A percentile compares a stretch with the other conserved stretches of the same genome.
These are phyloP conservation scores for Crenuchus spilurus DNA, from an alignment of 2,797 vertebrate genomes.

Conservation along the genomic window DNA sequence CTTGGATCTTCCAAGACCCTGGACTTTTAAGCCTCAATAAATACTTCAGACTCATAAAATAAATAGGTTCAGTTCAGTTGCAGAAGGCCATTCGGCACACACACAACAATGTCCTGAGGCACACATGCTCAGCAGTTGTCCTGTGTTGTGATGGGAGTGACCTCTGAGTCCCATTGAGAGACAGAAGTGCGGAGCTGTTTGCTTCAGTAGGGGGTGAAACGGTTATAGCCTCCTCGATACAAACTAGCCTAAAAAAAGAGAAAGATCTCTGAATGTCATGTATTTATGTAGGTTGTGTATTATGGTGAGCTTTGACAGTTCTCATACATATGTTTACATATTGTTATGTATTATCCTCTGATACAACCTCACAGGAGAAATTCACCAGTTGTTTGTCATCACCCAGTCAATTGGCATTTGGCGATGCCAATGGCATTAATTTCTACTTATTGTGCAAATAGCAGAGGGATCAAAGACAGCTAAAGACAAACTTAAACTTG, in stretches of 20 bases:
- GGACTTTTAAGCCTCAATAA: background rate
- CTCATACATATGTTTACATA: too few species aligned
- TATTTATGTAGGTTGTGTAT: too few species aligned
- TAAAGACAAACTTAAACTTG: too few species aligned
- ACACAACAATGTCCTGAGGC: slow-evolving; percentile 44
- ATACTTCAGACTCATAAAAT: slow-evolving; percentile 15
- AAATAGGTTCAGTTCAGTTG: slow-evolving; percentile 10
- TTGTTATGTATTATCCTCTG: too few species aligned
- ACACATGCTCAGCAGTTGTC: slow-evolving; percentile 58
- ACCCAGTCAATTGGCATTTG: too few species aligned
- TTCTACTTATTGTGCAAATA: too few species aligned
- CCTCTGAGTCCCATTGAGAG: slow-evolving; percentile 47
- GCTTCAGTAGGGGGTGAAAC: slow-evolving; percentile 83
- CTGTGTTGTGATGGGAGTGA: slow-evolving; percentile 51
- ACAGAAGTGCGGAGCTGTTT: slow-evolving; percentile 22
- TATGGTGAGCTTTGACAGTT: too few species aligned
- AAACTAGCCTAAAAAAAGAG: slow-evolving; percentile 77
- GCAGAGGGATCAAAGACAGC: too few species aligned
- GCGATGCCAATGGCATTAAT: too few species aligned
- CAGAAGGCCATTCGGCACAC: slow-evolving; percentile 50
- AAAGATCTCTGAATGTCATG: too few species aligned
- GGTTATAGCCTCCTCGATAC: slow-evolving; percentile 85
- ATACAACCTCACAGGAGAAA: too few species aligned
- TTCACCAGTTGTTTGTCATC: too few species aligned
- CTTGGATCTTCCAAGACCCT: background rate